phyloP scores from a whole-genome alignment of 2,888 invertebrate genomes.

The Ophion slaviceki region DNA sequence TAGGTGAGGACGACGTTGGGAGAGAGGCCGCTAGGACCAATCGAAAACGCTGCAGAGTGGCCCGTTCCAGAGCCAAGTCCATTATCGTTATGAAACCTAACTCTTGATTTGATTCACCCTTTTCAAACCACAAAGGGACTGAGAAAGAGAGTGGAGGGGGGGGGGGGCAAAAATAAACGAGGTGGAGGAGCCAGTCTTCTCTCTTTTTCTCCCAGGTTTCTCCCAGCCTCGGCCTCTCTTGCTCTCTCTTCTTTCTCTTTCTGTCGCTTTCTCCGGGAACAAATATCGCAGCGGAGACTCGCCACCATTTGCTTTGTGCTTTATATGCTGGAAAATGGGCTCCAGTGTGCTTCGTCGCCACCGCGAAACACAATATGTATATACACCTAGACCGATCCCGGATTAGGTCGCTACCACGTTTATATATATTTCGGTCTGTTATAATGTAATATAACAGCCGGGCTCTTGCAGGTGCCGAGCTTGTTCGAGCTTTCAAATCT shows the following conservation, averaged over 20 bases:
- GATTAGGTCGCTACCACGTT: constrained; percentile 71
- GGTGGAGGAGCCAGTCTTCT: constrained; percentile 48
- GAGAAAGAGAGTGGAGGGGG: constrained; percentile 52
- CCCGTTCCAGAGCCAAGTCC: constrained; percentile 57
- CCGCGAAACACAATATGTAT: constrained; percentile 13
- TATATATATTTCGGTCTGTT: constrained; percentile 25
- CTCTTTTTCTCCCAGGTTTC: background rate
- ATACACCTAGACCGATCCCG: constrained; percentile 67
- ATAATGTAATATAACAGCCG: constrained; percentile 26
- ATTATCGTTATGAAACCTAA: constrained; percentile 71
- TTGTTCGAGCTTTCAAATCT: constrained; percentile 52
- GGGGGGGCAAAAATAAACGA: constrained; percentile 46
- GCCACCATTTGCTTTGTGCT: constrained; percentile 73
- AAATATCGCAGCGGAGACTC: constrained; percentile 59
- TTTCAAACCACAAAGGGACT: constrained; percentile 58
- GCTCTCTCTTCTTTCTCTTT: background rate
- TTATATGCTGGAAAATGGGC: constrained; percentile 72
- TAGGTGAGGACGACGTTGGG: constrained; percentile 35
- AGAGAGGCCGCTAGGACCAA: background rate
- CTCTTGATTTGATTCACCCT: constrained; percentile 68
- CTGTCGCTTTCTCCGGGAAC: constrained; percentile 42
- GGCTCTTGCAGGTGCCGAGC: constrained; percentile 42
- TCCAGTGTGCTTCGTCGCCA: constrained; percentile 54
- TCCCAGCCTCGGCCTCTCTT: background rate
- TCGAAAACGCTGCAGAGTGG: constrained; percentile 38